Percentiles rank a stretch among this genome's conserved stretches.
Conservation (phyloP, 2,888 invertebrate species). For the Lasioglossum calceatum region DNA sequence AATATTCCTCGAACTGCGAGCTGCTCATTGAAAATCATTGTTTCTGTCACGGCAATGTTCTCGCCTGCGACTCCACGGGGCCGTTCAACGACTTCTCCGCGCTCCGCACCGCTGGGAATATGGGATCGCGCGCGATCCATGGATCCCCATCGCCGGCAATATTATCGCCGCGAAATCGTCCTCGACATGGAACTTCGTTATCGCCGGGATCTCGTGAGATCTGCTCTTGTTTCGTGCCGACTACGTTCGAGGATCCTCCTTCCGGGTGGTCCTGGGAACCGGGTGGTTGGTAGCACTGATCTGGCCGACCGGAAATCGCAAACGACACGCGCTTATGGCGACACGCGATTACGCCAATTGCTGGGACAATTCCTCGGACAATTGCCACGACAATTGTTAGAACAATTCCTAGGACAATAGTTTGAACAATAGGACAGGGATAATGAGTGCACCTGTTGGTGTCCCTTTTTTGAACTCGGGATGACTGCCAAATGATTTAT, state of each 20-base stretch:
- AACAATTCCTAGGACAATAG: neutral
- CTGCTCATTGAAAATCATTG: slow-evolving; percentile 26
- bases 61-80: neutral
- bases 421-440: neutral
- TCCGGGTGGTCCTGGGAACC: slow-evolving; percentile 60
- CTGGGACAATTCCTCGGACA: neutral
- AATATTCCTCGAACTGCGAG: slow-evolving; percentile 27
- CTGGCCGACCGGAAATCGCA: slow-evolving; percentile 16
- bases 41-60: slow-evolving; percentile 10
- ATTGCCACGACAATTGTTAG: neutral
- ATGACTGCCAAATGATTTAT: neutral
- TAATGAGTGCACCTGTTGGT: neutral
- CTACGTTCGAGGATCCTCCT: slow-evolving; percentile 27
- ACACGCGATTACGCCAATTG: neutral
- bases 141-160: slow-evolving; percentile 8
- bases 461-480: too few species aligned
- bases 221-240: slow-evolving; percentile 31
- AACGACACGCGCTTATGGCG: neutral
- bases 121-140: neutral
- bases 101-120: neutral
- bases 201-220: slow-evolving; percentile 58
- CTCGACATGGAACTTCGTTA: slow-evolving; percentile 20
- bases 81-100: slow-evolving; percentile 23
- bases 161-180: slow-evolving; percentile 41
- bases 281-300: slow-evolving; percentile 42